Base-by-base conservation (phyloP, 2,888 invertebrate species). In the Fragum fragum region DNA sequence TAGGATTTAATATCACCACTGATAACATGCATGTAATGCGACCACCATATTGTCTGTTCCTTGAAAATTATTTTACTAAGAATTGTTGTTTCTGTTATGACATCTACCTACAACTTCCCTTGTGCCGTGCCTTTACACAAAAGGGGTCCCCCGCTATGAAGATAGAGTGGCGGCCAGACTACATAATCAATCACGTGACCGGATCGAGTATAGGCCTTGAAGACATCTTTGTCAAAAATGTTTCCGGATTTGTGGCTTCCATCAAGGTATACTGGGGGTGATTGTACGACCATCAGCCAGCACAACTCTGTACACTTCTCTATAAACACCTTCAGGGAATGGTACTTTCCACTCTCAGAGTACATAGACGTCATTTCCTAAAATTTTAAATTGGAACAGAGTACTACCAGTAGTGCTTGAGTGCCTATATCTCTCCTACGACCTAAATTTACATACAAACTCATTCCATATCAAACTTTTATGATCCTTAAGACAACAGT, bases 51-150 rank as follows among this genome's bases (percentile, higher is more conserved):
- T n/a, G n/a, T n/a, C n/a, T n/a, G n/a, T n/a, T n/a, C n/a, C n/a
- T n/a, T n/a, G n/a, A n/a, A n/a, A n/a, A n/a, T n/a, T n/a, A n/a
- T n/a, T n/a, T n/a, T n/a, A n/a, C n/a, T n/a, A n/a, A n/a, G n/a
- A n/a, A n/a, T n/a, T n/a, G n/a, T n/a, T n/a, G n/a, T n/a, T n/a
- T n/a, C n/a, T n/a, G 3, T 6, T 36, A 36, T 36, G 9, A 9
- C 32, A 36, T 36, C 32, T 6, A 9, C 32, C 23, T 52, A 42
- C 42, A 59, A 32, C 23, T 36, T 74, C 16, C 74, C 74, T 21
- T 74, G 74, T 1, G 74, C 74, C 21, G 57, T 66, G 3, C 74
- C 74, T 29, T 74, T 74, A 66, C 66, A 63, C 23, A 74, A 53
- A 3, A 74, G 6, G 7, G 74, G 36, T 52, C 74, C 74, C 1